Percentiles rank a stretch among this genome's conserved stretches.
Evolutionary conservation across 2,888 invertebrate genomes (phyloP).

Genomic region (Tipula confusa): DNA sequence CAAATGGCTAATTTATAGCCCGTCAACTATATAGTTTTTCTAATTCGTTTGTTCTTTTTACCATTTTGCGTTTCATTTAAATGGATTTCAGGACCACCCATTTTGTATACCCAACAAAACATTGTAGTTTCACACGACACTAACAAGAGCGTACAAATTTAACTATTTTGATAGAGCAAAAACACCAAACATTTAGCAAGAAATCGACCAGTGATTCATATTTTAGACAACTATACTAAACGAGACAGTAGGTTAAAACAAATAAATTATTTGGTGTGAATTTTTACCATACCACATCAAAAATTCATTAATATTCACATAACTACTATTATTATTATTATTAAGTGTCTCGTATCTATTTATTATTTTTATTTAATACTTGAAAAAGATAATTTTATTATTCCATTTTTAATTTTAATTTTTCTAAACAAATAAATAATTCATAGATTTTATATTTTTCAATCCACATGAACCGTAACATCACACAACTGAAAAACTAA

Average conservation of each 20-base stretch:
- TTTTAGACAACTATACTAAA: no score
- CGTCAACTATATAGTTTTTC: no score
- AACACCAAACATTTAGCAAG: no score
- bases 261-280: background rate
- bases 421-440: background rate
- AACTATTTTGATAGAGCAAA: no score
- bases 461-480: constrained; percentile 12
- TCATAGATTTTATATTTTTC: constrained; percentile 12
- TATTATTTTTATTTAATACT: background rate
- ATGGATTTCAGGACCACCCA: no score
- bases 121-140: no score
- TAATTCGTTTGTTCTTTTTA: no score
- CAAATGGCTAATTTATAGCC: no score
- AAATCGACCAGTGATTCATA: no score
- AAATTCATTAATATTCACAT: background rate
- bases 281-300: background rate
- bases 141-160: no score
- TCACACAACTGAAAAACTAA: background rate
- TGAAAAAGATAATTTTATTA: background rate
- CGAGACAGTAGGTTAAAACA: background rate
- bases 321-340: background rate
- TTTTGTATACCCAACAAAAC: no score
- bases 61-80: no score
- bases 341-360: background rate
- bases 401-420: background rate